Evolutionary conservation across 2,888 invertebrate species (phyloP), one percentile per base, ranked within the genome.

Genomic region (Deilephila elpenor): DNA sequence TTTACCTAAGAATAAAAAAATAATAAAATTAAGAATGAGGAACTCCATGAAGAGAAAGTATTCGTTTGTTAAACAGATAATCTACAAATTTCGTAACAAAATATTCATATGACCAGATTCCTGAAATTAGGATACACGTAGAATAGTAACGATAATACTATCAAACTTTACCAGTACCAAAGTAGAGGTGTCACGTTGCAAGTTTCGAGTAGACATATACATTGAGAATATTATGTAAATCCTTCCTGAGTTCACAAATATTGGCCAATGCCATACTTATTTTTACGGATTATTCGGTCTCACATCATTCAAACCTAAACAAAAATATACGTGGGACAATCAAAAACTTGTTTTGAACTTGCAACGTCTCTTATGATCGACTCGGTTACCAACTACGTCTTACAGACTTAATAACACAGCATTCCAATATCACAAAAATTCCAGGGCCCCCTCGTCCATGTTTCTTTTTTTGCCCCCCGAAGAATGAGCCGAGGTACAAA

Each of bases 401-500:
- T 51, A 34, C 34, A 59, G 32, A 51, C 61, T 73, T 60, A 70
- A 70, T 73, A 73, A 70, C 53, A 67, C 32, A 53, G 60, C 62
- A 34, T 70, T 75, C 71, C 71, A 61, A 73, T 71, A 71, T 74
- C 60, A 73, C 70, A 72, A 59, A 74, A 73, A 76, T 74, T 71
- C 71, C 74, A 70, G 71, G 59, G 70, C 71, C 73, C 61, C 70
- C 32, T 34, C 60, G 53, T 73, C 32, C 20, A 6, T 20, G 70
- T 29, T 51, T 70, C 44, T 70, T 70, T 32, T n/a, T 73, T 73
- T 73, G 44, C 59, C 67, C 37, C 53, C 72, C 62, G 67, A 20
- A 51, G 51, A 67, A 67, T 51, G 51, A 78, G 80, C 76, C 78
- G 80, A 79, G 84, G 88, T 86, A 87, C 86, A 86, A 91, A 92